phyloP scores from a whole-genome alignment of 2,888 invertebrate species.

The Andrena minutula region DNA sequence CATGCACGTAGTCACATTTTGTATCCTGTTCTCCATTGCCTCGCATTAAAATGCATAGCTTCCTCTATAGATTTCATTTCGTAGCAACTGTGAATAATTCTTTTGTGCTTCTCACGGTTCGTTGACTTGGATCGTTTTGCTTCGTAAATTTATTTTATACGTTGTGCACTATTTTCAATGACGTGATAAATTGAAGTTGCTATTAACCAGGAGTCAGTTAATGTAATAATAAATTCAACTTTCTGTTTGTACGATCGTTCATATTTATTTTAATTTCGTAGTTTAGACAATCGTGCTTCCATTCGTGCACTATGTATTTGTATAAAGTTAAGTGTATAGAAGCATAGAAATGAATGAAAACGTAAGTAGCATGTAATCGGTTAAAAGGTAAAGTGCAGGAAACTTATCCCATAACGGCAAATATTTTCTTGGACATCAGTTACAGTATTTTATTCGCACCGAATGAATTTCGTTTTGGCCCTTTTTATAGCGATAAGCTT shows the following conservation, averaged over 20 bases:
- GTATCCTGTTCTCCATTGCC: conserved; percentile 5
- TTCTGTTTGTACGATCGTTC: background rate
- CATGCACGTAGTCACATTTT: conserved; percentile 36
- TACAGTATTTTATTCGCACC: conserved; percentile 26
- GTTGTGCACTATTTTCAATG: background rate
- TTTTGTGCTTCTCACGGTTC: background rate
- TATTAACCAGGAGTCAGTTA: conserved; percentile 2
- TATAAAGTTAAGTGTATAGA: conserved; percentile 13
- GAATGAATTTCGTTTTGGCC: conserved; percentile 22
- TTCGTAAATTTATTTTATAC: conserved; percentile 25
- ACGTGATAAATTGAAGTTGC: conserved; percentile 9
- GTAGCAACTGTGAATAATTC: background rate
- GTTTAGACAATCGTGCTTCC: background rate
- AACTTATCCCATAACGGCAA: background rate
- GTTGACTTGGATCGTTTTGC: conserved; percentile 13
- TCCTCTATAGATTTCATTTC: background rate
- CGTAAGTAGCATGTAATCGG: conserved; percentile 51
- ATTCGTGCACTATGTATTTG: background rate
- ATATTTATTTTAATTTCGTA: conserved; percentile 1
- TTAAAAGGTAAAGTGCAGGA: conserved; percentile 33
- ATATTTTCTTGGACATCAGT: conserved; percentile 9
- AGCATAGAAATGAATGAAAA: conserved; percentile 24
- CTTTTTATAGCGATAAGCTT: conserved; percentile 40
- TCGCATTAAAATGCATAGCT: conserved; percentile 5
- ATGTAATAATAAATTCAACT: conserved; percentile 3